phyloP scores from a whole-genome alignment of 30 jellyfish, hydroid and myxozoan species.

The Morbakka virulenta region DNA sequence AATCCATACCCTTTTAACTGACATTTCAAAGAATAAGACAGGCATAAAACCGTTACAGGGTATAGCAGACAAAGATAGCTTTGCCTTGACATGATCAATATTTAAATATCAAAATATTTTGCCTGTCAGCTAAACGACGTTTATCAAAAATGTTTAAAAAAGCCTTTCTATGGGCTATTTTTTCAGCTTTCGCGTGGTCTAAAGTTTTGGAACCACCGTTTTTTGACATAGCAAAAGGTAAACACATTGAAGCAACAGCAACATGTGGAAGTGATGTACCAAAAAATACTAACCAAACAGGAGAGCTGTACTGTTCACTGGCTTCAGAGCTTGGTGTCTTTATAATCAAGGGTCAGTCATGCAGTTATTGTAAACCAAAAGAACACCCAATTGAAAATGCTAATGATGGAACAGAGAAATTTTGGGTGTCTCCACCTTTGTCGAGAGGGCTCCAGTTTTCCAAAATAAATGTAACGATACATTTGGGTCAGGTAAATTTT shows the following conservation, averaged over 20 bases:
- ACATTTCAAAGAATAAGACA: too few species aligned
- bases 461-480: constrained; percentile 76
- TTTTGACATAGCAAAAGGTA: constrained; percentile 84
- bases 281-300: constrained; percentile 34
- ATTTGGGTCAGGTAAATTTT: constrained; percentile 77
- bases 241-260: constrained; percentile 70
- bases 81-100: too few species aligned
- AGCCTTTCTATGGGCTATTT: too few species aligned
- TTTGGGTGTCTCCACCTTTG: constrained; percentile 96
- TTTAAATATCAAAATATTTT: too few species aligned
- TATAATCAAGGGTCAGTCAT: constrained; percentile 69
- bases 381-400: constrained; percentile 73
- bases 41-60: too few species aligned
- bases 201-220: constrained; percentile 73
- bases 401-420: constrained; percentile 79
- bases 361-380: constrained; percentile 79
- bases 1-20: too few species aligned
- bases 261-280: constrained; percentile 77
- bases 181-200: neutral
- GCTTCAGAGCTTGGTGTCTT: constrained; percentile 82
- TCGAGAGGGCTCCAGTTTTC: constrained; percentile 76
- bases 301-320: constrained; percentile 72
- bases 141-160: too few species aligned
- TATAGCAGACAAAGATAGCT: too few species aligned
- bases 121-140: too few species aligned